Conservation (phyloP, 2,888 invertebrate species). For the Mycogona germanica region DNA sequence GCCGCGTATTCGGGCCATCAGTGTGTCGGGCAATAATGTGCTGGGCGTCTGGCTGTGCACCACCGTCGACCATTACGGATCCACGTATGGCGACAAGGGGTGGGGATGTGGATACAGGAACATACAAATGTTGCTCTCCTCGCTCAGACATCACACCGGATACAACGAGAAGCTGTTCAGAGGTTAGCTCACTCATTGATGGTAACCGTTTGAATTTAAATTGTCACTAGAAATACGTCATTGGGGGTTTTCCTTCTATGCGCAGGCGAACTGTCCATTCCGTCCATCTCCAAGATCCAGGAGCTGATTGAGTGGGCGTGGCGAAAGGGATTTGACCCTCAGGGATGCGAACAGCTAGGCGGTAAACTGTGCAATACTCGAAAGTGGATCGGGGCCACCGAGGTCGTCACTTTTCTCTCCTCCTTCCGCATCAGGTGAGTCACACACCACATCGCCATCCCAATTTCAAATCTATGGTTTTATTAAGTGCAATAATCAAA, state of each 20-base stretch:
- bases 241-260: neutral
- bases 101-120: slow-evolving; percentile 91
- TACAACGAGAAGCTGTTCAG: slow-evolving; percentile 47
- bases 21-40: slow-evolving; percentile 41
- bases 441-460: too few relatives aligned
- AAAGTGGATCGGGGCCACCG: slow-evolving; percentile 90
- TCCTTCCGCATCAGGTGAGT: slow-evolving; percentile 63
- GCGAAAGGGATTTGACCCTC: slow-evolving; percentile 63
- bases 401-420: slow-evolving; percentile 71
- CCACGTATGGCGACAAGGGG: slow-evolving; percentile 75
- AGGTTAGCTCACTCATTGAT: slow-evolving; percentile 26
- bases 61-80: slow-evolving; percentile 72
- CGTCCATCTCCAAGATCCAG: slow-evolving; percentile 73
- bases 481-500: too few relatives aligned
- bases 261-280: slow-evolving; percentile 44
- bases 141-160: slow-evolving; percentile 53
- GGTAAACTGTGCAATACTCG: slow-evolving; percentile 67
- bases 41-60: slow-evolving; percentile 60
- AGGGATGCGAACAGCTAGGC: slow-evolving; percentile 75
- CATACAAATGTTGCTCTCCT: slow-evolving; percentile 82
- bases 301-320: slow-evolving; percentile 71
- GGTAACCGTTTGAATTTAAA: too few relatives aligned
- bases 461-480: too few relatives aligned
- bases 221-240: neutral
- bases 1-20: slow-evolving; percentile 30